A percentile compares a stretch with the other conserved stretches of the same genome.
Conservation (phyloP, 2,888 invertebrate species). For the Cataglyphis cursor region DNA sequence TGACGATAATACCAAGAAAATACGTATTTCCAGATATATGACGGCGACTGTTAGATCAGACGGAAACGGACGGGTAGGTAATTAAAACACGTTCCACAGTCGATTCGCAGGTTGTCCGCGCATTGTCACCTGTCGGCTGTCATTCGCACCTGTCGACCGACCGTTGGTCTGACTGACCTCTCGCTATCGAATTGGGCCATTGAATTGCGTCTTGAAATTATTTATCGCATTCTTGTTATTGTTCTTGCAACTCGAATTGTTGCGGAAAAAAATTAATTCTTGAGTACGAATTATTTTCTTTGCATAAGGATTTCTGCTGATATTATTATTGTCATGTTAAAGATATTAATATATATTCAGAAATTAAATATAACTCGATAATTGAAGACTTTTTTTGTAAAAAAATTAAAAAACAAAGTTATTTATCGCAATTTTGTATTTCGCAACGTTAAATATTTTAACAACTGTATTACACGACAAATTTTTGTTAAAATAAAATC, state of each 20-base stretch:
- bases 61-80: slow-evolving; percentile 30
- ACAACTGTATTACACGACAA: background rate
- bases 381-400: background rate
- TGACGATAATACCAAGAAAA: background rate
- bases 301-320: too few relatives aligned
- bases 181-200: slow-evolving; percentile 3
- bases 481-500: background rate
- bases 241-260: background rate
- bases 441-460: background rate
- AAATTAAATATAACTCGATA: slow-evolving; percentile 9
- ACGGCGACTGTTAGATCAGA: slow-evolving; percentile 11
- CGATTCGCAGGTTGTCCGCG: slow-evolving; percentile 30
- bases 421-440: background rate
- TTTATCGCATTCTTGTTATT: background rate
- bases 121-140: slow-evolving; percentile 59
- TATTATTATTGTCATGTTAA: background rate
- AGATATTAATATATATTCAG: background rate
- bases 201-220: slow-evolving; percentile 26
- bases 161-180: slow-evolving; percentile 6
- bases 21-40: slow-evolving; percentile 6
- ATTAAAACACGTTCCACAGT: slow-evolving; percentile 49
- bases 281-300: background rate
- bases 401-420: background rate
- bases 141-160: slow-evolving; percentile 50
- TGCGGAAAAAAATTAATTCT: background rate